These are phyloP conservation scores for Petaurus breviceps DNA, from an alignment of 2,113 vertebrate species.

Conservation along the genomic window DNA sequence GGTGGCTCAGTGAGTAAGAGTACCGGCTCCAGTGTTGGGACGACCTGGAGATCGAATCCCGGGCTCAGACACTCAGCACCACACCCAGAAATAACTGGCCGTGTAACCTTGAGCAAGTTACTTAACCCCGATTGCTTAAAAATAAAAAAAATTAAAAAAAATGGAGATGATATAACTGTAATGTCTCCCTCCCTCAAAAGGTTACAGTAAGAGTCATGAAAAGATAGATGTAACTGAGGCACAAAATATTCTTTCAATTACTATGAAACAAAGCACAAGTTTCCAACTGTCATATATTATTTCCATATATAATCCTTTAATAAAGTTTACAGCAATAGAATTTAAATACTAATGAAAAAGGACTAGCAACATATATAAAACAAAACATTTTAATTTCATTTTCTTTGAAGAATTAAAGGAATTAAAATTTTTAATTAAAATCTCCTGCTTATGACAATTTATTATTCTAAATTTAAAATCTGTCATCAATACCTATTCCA, in stretches of 20 bases:
- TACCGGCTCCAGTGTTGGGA: no score
- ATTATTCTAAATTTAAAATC: slow-evolving; percentile 29
- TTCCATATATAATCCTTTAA: neutral
- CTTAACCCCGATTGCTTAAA: no score
- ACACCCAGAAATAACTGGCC: no score
- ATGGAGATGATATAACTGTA: neutral
- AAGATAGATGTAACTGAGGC: neutral
- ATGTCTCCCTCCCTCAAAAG: neutral
- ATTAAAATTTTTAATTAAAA: neutral
- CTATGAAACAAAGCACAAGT: neutral
- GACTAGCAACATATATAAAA: neutral
- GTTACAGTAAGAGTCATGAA: neutral
- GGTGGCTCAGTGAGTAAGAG: no score
- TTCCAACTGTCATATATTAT: neutral
- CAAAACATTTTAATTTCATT: slow-evolving; percentile 18
- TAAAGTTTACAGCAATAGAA: neutral
- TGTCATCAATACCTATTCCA: neutral
- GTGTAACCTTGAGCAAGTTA: no score
- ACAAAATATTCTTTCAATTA: neutral
- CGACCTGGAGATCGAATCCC: no score
- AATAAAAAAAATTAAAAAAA: no score
- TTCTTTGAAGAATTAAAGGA: slow-evolving; percentile 35
- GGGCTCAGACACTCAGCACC: no score
- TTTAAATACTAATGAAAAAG: neutral
- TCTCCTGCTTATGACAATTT: neutral